These are phyloP conservation scores for Sterna hirundo DNA, from an alignment of 2,113 vertebrate species.

Conservation along the genomic window DNA sequence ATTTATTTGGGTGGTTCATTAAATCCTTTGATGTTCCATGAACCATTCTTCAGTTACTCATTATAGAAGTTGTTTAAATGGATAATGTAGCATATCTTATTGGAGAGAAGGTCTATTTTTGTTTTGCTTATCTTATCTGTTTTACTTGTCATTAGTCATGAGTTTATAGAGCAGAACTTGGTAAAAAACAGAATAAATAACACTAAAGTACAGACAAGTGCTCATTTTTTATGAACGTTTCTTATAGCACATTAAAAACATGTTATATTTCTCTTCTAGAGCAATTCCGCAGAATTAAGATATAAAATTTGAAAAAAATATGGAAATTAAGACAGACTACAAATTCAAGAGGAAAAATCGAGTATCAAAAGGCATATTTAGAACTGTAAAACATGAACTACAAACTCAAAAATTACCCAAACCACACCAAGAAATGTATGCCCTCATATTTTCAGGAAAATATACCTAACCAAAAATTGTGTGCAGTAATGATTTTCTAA, in stretches of 20 bases:
- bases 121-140: slow-evolving; percentile 51
- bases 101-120: slow-evolving; percentile 26
- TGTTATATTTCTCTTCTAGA: neutral
- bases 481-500: neutral
- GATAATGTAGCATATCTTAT: slow-evolving; percentile 48
- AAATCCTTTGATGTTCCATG: slow-evolving; percentile 50
- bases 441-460: neutral
- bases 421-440: neutral
- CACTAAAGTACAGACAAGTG: neutral
- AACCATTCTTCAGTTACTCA: slow-evolving; percentile 4
- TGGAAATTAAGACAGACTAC: neutral
- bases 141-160: slow-evolving; percentile 54
- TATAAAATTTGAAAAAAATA: neutral
- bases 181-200: slow-evolving; percentile 13
- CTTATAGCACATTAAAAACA: neutral
- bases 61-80: slow-evolving; percentile 22
- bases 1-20: slow-evolving; percentile 52
- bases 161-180: slow-evolving; percentile 42
- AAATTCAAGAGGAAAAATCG: neutral
- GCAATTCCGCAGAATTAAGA: neutral
- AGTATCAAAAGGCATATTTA: neutral
- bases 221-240: slow-evolving; percentile 1
- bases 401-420: neutral
- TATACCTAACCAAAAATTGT: neutral
- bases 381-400: neutral